A percentile compares a stretch with the other conserved stretches of the same genome.
Evolutionary conservation across 2,797 vertebrate species (phyloP).

Genomic region (Enteromius fasciolatus): DNA sequence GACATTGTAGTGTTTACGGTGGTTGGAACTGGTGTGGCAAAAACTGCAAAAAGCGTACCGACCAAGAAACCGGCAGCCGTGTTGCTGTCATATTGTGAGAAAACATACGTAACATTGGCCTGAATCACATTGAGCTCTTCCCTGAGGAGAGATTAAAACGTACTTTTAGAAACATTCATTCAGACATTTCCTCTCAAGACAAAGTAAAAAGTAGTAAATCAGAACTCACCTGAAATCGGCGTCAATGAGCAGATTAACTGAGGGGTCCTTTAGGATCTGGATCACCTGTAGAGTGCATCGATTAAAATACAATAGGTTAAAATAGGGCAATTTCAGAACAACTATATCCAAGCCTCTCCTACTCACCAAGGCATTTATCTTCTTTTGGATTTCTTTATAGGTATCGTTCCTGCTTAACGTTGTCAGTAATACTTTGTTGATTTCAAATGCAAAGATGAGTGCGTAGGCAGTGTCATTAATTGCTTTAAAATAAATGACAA

Average conservation of each 20-base stretch:
- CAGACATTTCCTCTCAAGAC: background rate
- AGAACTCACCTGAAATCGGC: background rate
- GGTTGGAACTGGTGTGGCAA: conserved; percentile 25
- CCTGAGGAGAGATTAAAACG: background rate
- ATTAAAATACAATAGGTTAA: background rate
- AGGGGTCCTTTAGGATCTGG: conserved; percentile 4
- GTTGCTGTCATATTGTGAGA: background rate
- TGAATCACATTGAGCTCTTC: background rate
- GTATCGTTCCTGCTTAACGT: background rate
- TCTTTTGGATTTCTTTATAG: conserved; percentile 26
- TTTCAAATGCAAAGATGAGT: conserved; percentile 41
- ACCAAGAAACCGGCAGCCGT: background rate
- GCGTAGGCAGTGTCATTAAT: conserved; percentile 34
- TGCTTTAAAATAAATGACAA: conserved; percentile 20
- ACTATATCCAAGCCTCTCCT: background rate
- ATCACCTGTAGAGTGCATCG: background rate
- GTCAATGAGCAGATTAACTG: accelerated
- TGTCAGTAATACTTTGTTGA: conserved; percentile 24
- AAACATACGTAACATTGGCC: conserved; percentile 20
- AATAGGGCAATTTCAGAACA: background rate
- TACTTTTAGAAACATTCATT: background rate
- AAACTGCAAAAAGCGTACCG: accelerated
- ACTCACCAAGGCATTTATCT: conserved; percentile 47
- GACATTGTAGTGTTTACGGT: background rate
- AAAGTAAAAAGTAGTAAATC: background rate